A percentile compares a stretch with the other conserved stretches of the same genome.
These are phyloP conservation scores for Papilio polyxenes DNA, from an alignment of 1,140 invertebrate genomes.

Conservation along the genomic window DNA sequence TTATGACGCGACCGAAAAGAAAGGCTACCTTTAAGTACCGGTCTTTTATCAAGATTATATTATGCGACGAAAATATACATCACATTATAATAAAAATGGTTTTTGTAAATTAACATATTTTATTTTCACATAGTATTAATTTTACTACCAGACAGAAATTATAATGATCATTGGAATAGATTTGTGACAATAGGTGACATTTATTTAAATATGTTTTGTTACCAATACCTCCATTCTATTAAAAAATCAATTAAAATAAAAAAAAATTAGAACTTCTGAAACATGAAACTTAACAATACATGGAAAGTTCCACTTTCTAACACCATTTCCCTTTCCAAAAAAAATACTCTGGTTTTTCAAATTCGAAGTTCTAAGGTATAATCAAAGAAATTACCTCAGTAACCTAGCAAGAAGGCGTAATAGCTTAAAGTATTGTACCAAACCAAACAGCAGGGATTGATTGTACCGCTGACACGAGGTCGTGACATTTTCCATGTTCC, in stretches of 20 bases:
- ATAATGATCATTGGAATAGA: too few relatives aligned
- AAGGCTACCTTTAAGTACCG: slow-evolving; percentile 54
- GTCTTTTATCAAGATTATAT: slow-evolving; percentile 66
- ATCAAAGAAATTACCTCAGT: not conserved
- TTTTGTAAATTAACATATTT: not conserved
- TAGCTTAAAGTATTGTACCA: slow-evolving; percentile 13
- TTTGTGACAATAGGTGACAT: too few relatives aligned
- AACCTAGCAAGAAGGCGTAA: not conserved
- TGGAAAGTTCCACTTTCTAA: too few relatives aligned
- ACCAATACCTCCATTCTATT: too few relatives aligned
- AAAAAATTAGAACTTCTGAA: too few relatives aligned
- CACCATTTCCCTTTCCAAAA: not conserved
- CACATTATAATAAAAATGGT: slow-evolving; percentile 4
- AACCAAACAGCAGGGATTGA: not conserved
- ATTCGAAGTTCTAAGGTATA: not conserved
- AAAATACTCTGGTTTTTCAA: not conserved
- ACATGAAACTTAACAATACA: too few relatives aligned
- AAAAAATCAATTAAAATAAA: too few relatives aligned
- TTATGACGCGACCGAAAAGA: slow-evolving; percentile 47
- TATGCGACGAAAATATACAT: slow-evolving; percentile 35
- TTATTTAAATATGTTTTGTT: too few relatives aligned
- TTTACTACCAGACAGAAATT: not conserved
- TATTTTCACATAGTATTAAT: not conserved
- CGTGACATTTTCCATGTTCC: slow-evolving; percentile 58
- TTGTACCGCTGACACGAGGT: slow-evolving; percentile 41